Conservation (phyloP, 2,888 invertebrate species). For the Sturmia bella region DNA sequence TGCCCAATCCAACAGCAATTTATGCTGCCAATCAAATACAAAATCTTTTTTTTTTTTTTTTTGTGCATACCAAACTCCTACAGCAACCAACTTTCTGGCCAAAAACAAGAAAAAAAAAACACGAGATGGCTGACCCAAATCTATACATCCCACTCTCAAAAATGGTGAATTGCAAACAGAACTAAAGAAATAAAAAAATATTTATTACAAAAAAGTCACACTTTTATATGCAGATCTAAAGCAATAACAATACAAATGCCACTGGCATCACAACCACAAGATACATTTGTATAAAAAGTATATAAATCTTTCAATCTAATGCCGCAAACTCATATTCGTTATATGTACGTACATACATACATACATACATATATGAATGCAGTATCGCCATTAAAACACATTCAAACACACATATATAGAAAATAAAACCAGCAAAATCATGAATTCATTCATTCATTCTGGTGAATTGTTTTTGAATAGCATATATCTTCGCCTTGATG, state of each 20-base stretch:
- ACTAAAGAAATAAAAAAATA: neutral
- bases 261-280: slow-evolving; percentile 28
- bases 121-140: slow-evolving; percentile 64
- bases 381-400: slow-evolving; percentile 15
- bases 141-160: slow-evolving; percentile 52
- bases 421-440: slow-evolving; percentile 34
- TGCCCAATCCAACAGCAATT: neutral
- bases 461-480: slow-evolving; percentile 51
- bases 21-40: neutral
- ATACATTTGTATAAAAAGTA: slow-evolving; percentile 42
- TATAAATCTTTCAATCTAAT: slow-evolving; percentile 58
- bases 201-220: slow-evolving; percentile 2
- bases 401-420: neutral
- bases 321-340: slow-evolving; percentile 56
- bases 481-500: slow-evolving; percentile 39
- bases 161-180: slow-evolving; percentile 48
- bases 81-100: slow-evolving; percentile 46
- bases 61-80: neutral
- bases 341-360: too few relatives aligned
- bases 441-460: slow-evolving; percentile 58
- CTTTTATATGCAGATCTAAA: slow-evolving; percentile 33
- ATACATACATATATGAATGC: neutral
- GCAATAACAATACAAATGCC: slow-evolving; percentile 24
- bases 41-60: neutral
- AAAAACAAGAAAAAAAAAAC: slow-evolving; percentile 57